Evolutionary conservation across 2,113 vertebrate genomes (phyloP).

Genomic region (Ctenomys sociabilis): DNA sequence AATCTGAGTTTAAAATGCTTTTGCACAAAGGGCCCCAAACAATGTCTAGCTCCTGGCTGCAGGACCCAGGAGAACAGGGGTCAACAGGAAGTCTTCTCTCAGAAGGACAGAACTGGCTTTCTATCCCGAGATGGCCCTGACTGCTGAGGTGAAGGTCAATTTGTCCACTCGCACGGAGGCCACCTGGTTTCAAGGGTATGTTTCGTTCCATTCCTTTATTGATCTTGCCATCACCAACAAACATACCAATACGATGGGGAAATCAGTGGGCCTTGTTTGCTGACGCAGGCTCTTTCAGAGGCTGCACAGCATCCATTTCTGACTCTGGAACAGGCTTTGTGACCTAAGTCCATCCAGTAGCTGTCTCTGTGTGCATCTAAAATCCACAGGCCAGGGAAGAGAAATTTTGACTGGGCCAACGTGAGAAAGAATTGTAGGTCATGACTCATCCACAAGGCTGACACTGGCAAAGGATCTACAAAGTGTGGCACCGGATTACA

Average conservation of each 20-base stretch:
- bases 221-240: not conserved
- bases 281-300: not conserved
- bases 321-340: not conserved
- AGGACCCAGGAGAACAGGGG: not conserved
- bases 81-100: not conserved
- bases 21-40: not conserved
- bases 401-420: not conserved
- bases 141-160: conserved; percentile 24
- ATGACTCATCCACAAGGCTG: no score
- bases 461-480: no score
- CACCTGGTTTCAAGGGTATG: conserved; percentile 17
- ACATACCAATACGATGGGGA: not conserved
- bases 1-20: not conserved
- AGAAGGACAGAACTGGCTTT: not conserved
- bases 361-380: not conserved
- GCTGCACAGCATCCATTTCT: not conserved
- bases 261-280: not conserved
- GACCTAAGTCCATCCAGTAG: not conserved
- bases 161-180: not conserved
- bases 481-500: no score
- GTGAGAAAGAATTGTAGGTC: fast-evolving
- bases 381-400: not conserved
- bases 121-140: not conserved
- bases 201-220: not conserved
- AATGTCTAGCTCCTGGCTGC: not conserved